These are phyloP conservation scores for Phenganax marumi DNA, from an alignment of 92 coral and sea anemone species.

Conservation along the genomic window DNA sequence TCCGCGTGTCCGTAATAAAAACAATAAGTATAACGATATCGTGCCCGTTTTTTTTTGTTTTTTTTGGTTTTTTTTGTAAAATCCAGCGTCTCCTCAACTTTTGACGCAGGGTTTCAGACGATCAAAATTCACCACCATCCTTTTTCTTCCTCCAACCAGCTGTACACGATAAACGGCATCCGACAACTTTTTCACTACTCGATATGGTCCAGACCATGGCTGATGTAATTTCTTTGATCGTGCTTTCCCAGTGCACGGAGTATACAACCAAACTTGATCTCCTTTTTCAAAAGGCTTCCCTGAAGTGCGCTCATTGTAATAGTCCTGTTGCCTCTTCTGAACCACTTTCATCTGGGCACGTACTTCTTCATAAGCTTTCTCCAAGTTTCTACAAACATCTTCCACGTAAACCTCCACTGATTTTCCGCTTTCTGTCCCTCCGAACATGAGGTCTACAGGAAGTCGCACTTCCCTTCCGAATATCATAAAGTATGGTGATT, in stretches of 20 bases:
- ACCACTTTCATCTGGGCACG: background rate
- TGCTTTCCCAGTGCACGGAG: background rate
- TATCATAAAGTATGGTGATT: slow-evolving; percentile 36
- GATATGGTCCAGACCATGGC: background rate
- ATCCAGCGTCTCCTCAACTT: too few species aligned
- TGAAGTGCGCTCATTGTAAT: background rate
- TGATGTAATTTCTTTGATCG: background rate
- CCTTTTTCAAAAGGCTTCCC: background rate
- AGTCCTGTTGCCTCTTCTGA: background rate
- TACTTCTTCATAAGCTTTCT: background rate
- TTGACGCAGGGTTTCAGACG: background rate
- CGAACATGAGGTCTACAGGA: slow-evolving; percentile 32
- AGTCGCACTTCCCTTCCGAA: slow-evolving; percentile 23
- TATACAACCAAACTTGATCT: background rate
- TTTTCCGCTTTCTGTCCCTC: slow-evolving; percentile 2
- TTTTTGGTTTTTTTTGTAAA: too few species aligned
- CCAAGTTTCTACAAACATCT: background rate
- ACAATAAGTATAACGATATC: too few species aligned
- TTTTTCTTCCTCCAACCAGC: background rate
- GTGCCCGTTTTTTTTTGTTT: too few species aligned
- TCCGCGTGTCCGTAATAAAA: too few species aligned
- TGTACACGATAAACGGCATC: background rate
- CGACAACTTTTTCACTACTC: background rate
- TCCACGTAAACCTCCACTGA: background rate
- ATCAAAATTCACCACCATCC: background rate